Evolutionary conservation across 2,888 invertebrate genomes (phyloP).

Genomic region (Harmothoe impar): DNA sequence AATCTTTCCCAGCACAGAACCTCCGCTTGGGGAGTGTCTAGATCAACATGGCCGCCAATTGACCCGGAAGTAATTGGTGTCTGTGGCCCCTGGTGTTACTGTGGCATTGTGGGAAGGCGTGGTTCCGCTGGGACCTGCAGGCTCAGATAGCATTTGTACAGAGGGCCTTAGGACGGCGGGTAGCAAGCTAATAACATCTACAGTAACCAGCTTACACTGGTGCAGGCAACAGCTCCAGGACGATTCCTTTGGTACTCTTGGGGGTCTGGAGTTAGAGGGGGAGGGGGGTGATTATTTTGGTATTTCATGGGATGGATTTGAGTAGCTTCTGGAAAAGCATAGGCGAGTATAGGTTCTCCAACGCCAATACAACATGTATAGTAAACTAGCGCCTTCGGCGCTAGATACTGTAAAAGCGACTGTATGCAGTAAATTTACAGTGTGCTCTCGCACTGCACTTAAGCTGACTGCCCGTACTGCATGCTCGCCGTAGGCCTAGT

Average conservation of each 20-base stretch:
- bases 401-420: no score
- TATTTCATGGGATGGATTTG: no score
- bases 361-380: no score
- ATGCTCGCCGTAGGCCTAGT: no score
- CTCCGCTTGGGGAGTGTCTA: not conserved
- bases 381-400: no score
- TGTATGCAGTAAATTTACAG: no score
- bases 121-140: not conserved
- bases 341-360: no score
- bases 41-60: slow-evolving; percentile 26
- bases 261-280: no score
- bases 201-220: not conserved
- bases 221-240: not conserved
- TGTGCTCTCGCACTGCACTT: no score
- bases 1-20: not conserved
- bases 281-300: no score
- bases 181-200: not conserved
- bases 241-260: not conserved
- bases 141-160: not conserved
- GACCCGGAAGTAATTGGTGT: slow-evolving; percentile 42
- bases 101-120: slow-evolving; percentile 3
- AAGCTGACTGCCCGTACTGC: no score
- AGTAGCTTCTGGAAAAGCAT: not conserved
- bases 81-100: not conserved
- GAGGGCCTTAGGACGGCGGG: not conserved